Conservation (phyloP, 2,113 vertebrate species). For the Zosterops pallidus region DNA sequence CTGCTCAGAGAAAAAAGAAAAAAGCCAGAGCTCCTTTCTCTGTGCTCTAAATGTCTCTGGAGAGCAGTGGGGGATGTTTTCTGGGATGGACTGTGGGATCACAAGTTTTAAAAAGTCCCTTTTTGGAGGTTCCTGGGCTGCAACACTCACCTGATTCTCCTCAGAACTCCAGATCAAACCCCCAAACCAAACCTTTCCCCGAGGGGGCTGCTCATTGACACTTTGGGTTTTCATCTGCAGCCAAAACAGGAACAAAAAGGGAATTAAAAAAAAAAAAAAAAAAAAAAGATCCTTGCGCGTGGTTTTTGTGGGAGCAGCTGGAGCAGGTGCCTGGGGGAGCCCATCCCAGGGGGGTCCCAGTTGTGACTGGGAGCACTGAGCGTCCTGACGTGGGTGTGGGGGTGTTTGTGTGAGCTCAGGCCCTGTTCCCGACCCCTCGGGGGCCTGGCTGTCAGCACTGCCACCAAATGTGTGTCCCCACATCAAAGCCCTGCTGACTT, state of each 20-base stretch:
- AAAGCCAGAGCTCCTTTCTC: neutral
- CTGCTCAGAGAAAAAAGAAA: neutral
- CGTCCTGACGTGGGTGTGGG: neutral
- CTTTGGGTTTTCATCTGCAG: neutral
- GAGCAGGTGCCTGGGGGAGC: neutral
- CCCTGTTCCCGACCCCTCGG: neutral
- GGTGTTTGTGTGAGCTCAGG: neutral
- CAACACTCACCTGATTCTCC: neutral
- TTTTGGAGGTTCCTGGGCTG: neutral
- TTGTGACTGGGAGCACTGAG: neutral
- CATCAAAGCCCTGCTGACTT: constrained; percentile 56
- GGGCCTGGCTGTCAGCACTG: neutral
- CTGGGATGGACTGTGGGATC: neutral
- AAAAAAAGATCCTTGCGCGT: neutral
- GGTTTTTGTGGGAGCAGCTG: neutral
- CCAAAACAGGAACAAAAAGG: neutral
- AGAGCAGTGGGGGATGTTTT: neutral
- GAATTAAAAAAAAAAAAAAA: no score
- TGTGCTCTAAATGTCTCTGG: neutral
- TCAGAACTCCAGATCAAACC: neutral
- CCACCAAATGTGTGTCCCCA: neutral
- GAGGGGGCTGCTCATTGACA: neutral
- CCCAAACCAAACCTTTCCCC: neutral
- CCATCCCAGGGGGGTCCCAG: neutral
- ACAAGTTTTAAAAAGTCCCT: neutral